Percentiles rank a stretch among this genome's conserved stretches.
These are phyloP conservation scores for Tridacna gigas DNA, from an alignment of 2,888 invertebrate species.

Conservation along the genomic window DNA sequence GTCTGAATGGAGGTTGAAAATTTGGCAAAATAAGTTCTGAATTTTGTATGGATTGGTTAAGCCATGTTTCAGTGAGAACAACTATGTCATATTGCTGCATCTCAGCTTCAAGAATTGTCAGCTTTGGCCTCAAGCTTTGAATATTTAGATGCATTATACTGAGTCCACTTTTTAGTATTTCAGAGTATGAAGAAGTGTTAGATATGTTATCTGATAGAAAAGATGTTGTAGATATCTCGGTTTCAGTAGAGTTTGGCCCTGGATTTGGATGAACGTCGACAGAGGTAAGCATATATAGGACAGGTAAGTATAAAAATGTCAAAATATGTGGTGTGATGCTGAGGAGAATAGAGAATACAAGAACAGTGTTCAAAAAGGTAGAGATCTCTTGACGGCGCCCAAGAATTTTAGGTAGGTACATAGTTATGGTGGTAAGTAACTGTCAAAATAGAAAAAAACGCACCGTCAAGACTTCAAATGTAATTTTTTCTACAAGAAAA, in stretches of 20 bases:
- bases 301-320: background rate
- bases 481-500: too few relatives aligned
- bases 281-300: conserved; percentile 2
- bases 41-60: conserved; percentile 1
- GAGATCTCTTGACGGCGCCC: background rate
- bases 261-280: conserved; percentile 11
- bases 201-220: background rate
- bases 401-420: background rate
- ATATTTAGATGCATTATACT: conserved; percentile 15
- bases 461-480: too few relatives aligned
- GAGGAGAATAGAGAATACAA: background rate
- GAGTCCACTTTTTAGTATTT: background rate
- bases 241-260: background rate
- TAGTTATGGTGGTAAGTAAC: conserved; percentile 1
- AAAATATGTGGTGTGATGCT: background rate
- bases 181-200: background rate
- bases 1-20: conserved; percentile 26
- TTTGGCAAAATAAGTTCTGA: conserved; percentile 15
- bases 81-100: conserved; percentile 29
- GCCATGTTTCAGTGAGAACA: conserved; percentile 30
- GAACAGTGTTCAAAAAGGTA: background rate
- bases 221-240: background rate
- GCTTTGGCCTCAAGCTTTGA: conserved; percentile 2
- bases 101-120: conserved; percentile 19
- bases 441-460: background rate